Evolutionary conservation across 23 tunicate genomes (phyloP), one percentile per base, ranked within the genome.

Genomic region (Pegea sp.): DNA sequence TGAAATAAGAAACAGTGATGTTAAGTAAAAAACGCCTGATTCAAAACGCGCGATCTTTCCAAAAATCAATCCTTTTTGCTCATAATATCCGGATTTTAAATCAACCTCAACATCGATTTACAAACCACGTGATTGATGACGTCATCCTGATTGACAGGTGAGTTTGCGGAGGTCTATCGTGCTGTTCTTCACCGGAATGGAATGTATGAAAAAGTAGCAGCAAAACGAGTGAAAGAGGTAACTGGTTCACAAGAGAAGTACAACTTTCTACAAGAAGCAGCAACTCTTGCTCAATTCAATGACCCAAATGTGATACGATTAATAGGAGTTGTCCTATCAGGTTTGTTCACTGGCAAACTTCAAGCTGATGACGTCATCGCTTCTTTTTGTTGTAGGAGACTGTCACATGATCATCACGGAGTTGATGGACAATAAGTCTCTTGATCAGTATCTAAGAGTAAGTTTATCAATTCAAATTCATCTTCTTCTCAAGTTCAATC

Each of bases 361-460:
- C n/a, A 50, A 20, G 6, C 19, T 6, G 22, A 50, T 13, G 7
- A 13, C 22, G 19, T 16, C 46, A 38, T 8, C 46, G 16, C 11
- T 8, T 8, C 49, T 56, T 46, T 1, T 3, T 44, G 31, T 64
- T 64, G 24, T 67, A 84, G 95, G 44, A 42, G 33, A 31, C 8
- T 75, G 68, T 4, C 61, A 43, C 18, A 91, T 79, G 93, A 79
- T 91, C 23, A 53, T 91, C 4, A 64, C 67, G 1, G 99, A 91
- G 33, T 80, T 53, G 58, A 73, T 91, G 93, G 93, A 91, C 28
- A 72, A 91, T 59, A 68, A 77, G 26, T 72, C 93, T 13, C 71
- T 91, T 31, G 79, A 91, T 48, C 59, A 68, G 26, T 91, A 57
- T 33, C 42, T 91, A 34, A 50, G 54, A 72, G 81, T 72, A 73